Base-by-base conservation (phyloP, 1,140 invertebrate species). In the Eueides isabella region DNA sequence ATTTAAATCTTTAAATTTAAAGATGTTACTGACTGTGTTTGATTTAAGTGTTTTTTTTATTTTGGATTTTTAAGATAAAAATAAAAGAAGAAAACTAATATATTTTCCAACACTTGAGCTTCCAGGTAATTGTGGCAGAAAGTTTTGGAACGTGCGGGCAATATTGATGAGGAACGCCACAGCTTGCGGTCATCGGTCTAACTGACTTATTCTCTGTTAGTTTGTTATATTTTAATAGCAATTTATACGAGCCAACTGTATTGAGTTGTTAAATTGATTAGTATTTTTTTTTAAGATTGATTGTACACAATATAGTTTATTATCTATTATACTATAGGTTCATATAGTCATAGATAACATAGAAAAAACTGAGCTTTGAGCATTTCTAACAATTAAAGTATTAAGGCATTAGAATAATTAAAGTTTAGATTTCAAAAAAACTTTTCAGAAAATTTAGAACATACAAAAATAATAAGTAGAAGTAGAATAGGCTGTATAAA, bases 51-150 rank as follows among this genome's bases (percentile, higher is more conserved):
- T 29, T 61, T 14, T 61, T 61, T 29, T 61, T 61, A 14, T n/a
- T 63, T 86, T 81, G 79, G 81, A 89, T 89, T 84, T 79, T 83
- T 78, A 71, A 77, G 76, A 88, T 85, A 84, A 85, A 38, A 77
- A 77, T 80, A 61, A 78, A 86, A 82, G 84, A 85, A 90, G 85
- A 89, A 90, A 89, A 89, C 87, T 87, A 89, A 90, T 92, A 90
- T 91, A 91, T 92, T 91, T 92, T 87, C 86, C 88, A 86, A 92
- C 90, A 92, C 89, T 92, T 89, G 86, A 91, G 88, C 86, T 88
- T 84, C 83, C 89, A 92, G 90, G 89, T 92, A 92, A 92, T 92
- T 92, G 89, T 90, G 89, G 90, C 86, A 91, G 88, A 91, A 92
- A 92, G 86, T 92, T 91, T 89, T 82, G 78, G 82, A 83, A 90